These are phyloP conservation scores for Nyctibius bracteatus DNA, from an alignment of 2,113 vertebrate species.

Conservation along the genomic window DNA sequence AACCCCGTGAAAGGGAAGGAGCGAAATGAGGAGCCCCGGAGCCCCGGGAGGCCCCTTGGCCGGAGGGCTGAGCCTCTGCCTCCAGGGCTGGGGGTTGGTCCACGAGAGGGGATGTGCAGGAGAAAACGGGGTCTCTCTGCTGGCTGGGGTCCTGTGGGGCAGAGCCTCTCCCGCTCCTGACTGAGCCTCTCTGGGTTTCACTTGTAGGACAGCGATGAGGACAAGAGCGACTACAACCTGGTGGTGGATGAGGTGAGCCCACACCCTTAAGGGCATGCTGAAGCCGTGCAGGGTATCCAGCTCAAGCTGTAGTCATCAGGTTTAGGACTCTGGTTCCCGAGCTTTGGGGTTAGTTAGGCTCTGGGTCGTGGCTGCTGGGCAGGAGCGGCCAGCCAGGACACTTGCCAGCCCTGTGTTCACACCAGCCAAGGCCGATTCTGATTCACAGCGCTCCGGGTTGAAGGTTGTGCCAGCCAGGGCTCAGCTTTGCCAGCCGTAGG, in stretches of 20 bases:
- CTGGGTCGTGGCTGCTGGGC: background rate
- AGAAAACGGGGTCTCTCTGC: background rate
- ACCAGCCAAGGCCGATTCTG: background rate
- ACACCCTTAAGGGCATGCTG: rapidly evolving
- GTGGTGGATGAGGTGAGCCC: constrained; percentile 76
- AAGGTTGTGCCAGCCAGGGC: background rate
- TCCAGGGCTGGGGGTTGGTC: background rate
- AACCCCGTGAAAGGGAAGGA: background rate
- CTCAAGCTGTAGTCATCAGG: background rate
- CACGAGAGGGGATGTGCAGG: background rate
- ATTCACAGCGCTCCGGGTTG: background rate
- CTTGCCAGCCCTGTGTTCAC: background rate
- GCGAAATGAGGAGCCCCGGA: rapidly evolving
- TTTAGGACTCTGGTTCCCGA: background rate
- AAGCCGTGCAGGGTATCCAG: background rate
- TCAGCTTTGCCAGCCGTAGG: background rate
- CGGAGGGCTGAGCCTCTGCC: rapidly evolving
- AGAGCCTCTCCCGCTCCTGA: background rate
- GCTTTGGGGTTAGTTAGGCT: background rate
- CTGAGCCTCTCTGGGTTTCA: background rate
- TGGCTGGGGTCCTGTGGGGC: background rate
- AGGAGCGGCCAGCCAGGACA: background rate
- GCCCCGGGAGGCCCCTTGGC: background rate
- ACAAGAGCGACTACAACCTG: constrained; percentile 73
- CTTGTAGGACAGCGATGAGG: constrained; percentile 71